Evolutionary conservation across 2,113 vertebrate genomes (phyloP).

Genomic region (Lycaon pictus): DNA sequence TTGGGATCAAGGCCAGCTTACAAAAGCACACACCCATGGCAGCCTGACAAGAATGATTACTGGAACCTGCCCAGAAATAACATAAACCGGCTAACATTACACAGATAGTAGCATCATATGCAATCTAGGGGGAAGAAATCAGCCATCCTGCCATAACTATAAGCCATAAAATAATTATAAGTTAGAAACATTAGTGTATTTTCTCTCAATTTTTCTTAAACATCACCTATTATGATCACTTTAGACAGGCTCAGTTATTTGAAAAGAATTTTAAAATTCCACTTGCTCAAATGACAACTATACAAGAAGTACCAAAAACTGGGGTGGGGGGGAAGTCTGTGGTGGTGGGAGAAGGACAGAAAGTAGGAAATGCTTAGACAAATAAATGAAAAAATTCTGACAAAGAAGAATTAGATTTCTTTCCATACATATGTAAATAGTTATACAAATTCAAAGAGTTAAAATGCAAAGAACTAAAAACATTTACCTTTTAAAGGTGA

Average conservation of each 20-base stretch:
- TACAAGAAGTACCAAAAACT: neutral
- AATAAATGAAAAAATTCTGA: neutral
- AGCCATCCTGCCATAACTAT: neutral
- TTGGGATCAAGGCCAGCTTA: constrained; percentile 13
- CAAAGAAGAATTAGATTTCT: neutral
- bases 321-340: too few relatives aligned
- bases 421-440: neutral
- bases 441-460: neutral
- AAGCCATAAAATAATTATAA: constrained; percentile 52
- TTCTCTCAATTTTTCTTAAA: constrained; percentile 24
- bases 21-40: constrained; percentile 1
- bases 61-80: neutral
- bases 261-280: constrained; percentile 49
- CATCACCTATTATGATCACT: neutral
- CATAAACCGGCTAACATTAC: neutral
- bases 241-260: neutral
- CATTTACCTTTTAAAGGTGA: neutral
- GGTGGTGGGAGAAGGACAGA: neutral
- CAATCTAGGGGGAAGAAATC: neutral
- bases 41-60: constrained; percentile 21
- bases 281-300: neutral
- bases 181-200: neutral
- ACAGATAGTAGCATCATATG: neutral
- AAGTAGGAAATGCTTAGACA: neutral
- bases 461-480: constrained; percentile 31